Evolutionary conservation across 2,888 invertebrate genomes (phyloP).

Genomic region (Platycnemis pennipes): DNA sequence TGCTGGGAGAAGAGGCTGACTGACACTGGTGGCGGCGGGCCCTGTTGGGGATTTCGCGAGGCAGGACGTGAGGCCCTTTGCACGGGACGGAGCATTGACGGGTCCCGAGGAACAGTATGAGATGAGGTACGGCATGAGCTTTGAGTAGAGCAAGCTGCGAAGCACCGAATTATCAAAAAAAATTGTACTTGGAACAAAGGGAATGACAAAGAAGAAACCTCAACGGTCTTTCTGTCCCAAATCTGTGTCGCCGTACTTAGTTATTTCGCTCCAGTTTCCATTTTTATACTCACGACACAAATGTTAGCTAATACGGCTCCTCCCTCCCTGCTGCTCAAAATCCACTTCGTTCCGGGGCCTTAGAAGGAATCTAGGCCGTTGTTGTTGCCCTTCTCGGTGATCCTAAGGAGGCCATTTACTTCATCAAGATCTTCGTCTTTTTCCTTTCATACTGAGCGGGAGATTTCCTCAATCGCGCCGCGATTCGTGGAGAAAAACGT

Average conservation of each 20-base stretch:
- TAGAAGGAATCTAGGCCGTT: background rate
- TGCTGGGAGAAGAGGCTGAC: background rate
- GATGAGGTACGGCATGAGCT: constrained; percentile 58
- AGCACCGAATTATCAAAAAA: constrained; percentile 37
- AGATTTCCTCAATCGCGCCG: too few species aligned
- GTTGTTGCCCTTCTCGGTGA: background rate
- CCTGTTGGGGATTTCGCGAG: background rate
- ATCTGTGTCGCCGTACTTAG: background rate
- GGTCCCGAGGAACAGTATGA: background rate
- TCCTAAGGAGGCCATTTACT: background rate
- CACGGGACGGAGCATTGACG: background rate
- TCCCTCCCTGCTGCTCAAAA: background rate
- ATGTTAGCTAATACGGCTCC: background rate
- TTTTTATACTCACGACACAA: background rate
- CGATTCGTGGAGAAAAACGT: background rate
- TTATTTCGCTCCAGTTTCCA: constrained; percentile 8
- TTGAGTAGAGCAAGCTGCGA: constrained; percentile 54
- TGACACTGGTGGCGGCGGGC: background rate
- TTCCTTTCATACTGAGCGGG: background rate
- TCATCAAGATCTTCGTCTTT: background rate
- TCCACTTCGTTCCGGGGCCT: background rate
- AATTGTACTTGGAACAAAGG: constrained; percentile 28
- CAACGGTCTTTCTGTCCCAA: background rate
- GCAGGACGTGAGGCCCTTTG: background rate
- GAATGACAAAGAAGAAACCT: constrained; percentile 39